phyloP scores from a whole-genome alignment of 2,888 invertebrate species.

The Nemurella pictetii region DNA sequence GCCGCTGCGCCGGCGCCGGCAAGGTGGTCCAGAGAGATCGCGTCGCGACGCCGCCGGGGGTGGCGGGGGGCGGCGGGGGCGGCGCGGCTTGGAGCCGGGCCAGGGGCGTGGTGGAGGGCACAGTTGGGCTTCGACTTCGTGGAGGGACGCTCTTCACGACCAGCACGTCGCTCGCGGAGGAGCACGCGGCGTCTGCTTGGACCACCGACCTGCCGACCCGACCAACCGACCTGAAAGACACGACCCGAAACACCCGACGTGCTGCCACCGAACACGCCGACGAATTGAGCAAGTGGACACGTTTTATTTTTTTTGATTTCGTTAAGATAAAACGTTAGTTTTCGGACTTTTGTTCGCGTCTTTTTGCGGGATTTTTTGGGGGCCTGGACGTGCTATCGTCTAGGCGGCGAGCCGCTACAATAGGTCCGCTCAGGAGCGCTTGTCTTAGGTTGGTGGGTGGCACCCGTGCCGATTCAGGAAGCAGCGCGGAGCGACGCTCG shows the following conservation, averaged over 20 bases:
- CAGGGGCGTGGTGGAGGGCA: conserved; percentile 11
- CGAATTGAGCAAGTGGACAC: neutral
- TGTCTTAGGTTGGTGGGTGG: conserved; percentile 5
- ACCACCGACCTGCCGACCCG: neutral
- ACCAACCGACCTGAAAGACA: no score
- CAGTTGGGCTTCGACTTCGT: conserved; percentile 9
- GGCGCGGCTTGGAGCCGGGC: neutral
- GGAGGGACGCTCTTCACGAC: neutral
- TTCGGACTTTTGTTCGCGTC: neutral
- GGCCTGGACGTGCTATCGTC: neutral
- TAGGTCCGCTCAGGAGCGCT: conserved; percentile 9
- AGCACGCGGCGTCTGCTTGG: neutral
- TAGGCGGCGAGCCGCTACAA: neutral
- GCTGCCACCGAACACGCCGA: neutral
- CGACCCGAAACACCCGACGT: no score
- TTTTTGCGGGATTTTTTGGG: neutral
- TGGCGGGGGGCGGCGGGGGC: neutral
- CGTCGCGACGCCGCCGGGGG: neutral
- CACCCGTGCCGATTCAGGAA: neutral
- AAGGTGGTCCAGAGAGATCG: neutral
- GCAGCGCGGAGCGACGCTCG: neutral
- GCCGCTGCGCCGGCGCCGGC: neutral
- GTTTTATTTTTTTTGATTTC: neutral
- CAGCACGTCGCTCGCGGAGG: neutral
- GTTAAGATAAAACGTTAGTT: neutral